Evolutionary conservation across 2,888 invertebrate species (phyloP).

Genomic region (Odontocerum albicorne): DNA sequence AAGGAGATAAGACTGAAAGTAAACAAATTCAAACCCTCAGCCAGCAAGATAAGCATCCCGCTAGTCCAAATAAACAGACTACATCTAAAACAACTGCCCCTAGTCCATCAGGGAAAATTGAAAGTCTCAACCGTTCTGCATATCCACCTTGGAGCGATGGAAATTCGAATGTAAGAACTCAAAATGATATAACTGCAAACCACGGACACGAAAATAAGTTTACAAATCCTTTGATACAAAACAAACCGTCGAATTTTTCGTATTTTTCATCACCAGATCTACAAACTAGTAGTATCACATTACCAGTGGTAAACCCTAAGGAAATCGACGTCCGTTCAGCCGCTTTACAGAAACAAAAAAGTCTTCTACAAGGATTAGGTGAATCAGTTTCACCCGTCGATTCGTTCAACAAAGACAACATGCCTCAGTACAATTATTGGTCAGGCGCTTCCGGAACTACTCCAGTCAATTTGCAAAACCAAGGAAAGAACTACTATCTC

Average conservation of each 20-base stretch:
- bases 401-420: constrained; percentile 8
- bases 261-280: constrained; percentile 39
- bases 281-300: constrained; percentile 46
- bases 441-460: constrained; percentile 3
- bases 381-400: constrained; percentile 8
- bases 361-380: constrained; percentile 7
- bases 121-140: background rate
- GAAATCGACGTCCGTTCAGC: constrained; percentile 57
- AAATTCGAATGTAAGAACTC: background rate
- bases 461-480: constrained; percentile 6
- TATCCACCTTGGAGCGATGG: constrained; percentile 28
- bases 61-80: constrained; percentile 11
- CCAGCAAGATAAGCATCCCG: constrained; percentile 1
- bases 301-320: constrained; percentile 56
- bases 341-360: constrained; percentile 52
- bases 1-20: background rate
- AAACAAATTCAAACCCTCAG: constrained; percentile 1
- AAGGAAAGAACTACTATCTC: constrained; percentile 2
- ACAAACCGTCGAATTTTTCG: constrained; percentile 17
- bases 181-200: background rate
- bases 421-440: constrained; percentile 26
- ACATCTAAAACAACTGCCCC: background rate
- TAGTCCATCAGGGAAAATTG: background rate
- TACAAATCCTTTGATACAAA: constrained; percentile 1
- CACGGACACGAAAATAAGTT: background rate